Conservation (phyloP, 2,113 vertebrate genomes). For the Tyrannus savana region DNA sequence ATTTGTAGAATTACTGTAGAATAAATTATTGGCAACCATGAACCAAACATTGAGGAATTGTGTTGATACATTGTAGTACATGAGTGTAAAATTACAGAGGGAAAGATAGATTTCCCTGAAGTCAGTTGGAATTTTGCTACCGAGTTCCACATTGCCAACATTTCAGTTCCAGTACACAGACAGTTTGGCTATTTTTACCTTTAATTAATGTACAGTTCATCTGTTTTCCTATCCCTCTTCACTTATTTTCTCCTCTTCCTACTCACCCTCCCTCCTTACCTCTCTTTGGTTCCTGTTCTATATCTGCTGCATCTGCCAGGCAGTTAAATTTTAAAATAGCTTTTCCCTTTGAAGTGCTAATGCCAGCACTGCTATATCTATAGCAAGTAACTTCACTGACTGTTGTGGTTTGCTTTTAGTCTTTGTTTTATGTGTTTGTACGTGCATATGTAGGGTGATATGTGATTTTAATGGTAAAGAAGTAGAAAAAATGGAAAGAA, state of each 20-base stretch:
- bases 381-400: constrained; percentile 21
- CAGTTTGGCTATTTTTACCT: neutral
- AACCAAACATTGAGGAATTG: neutral
- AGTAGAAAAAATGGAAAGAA: neutral
- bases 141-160: neutral
- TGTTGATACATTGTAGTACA: neutral
- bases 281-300: constrained; percentile 19
- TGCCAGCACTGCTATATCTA: constrained; percentile 49
- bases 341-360: constrained; percentile 71
- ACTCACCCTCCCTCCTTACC: neutral
- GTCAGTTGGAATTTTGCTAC: neutral
- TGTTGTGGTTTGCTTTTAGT: constrained; percentile 29
- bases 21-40: neutral
- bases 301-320: constrained; percentile 45
- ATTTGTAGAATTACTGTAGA: neutral
- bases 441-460: neutral
- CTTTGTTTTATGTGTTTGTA: constrained; percentile 26
- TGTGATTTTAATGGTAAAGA: neutral
- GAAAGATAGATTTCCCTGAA: neutral
- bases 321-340: constrained; percentile 71
- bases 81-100: neutral
- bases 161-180: neutral
- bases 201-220: neutral
- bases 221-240: neutral
- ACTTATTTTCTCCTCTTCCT: neutral